phyloP scores from a whole-genome alignment of 2,113 vertebrate genomes.

The Platysternon megacephalum region DNA sequence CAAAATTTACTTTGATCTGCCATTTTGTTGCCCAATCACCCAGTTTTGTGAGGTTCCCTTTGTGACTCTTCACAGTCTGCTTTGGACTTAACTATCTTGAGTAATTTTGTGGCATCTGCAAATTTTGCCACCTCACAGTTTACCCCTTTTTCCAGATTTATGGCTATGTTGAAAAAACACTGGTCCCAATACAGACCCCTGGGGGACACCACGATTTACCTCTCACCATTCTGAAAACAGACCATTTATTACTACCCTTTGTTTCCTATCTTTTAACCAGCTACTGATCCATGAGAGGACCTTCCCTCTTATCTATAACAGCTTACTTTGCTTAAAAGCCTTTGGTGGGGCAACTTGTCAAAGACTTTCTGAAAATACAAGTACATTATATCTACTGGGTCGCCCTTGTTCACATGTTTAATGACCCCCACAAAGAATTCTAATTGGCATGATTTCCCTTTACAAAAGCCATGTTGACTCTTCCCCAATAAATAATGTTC shows the following conservation, averaged over 20 bases:
- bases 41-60: neutral
- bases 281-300: neutral
- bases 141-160: neutral
- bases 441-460: neutral
- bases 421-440: neutral
- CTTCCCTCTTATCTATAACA: neutral
- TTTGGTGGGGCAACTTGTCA: neutral
- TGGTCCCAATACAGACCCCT: neutral
- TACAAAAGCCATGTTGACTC: neutral
- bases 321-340: neutral
- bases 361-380: neutral
- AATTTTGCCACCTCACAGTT: neutral
- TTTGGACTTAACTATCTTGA: neutral
- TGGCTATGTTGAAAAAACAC: neutral
- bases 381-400: neutral
- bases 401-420: neutral
- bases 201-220: neutral
- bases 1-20: neutral
- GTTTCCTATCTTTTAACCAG: neutral
- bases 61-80: neutral
- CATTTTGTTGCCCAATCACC: neutral
- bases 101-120: neutral
- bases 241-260: neutral
- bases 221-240: neutral
- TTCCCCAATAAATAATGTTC: neutral